Conservation (phyloP, 92 coral and sea anemone genomes). For the Hydrozoanthus gracilis region DNA sequence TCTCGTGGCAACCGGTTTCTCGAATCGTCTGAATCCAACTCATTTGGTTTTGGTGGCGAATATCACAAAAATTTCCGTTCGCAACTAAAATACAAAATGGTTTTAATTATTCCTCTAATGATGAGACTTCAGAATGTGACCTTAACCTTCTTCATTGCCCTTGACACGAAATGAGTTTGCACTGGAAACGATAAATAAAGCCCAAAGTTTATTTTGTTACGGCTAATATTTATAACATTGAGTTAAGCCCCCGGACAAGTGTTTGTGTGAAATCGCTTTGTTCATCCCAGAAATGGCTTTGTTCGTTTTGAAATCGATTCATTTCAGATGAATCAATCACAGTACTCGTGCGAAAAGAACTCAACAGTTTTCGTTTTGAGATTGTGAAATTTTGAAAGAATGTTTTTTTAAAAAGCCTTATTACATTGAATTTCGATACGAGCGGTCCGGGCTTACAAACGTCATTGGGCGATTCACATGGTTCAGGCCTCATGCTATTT, state of each 20-base stretch:
- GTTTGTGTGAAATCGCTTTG: constrained; percentile 40
- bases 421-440: background rate
- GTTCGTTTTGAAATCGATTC: background rate
- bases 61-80: background rate
- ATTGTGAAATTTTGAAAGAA: constrained; percentile 13
- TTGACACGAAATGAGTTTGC: constrained; percentile 55
- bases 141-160: constrained; percentile 39
- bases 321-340: background rate
- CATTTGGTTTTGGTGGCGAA: background rate
- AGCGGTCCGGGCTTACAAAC: background rate
- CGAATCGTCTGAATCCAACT: constrained; percentile 13
- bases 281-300: background rate
- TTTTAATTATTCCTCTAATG: constrained; percentile 3
- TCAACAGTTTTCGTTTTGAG: background rate
- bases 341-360: background rate
- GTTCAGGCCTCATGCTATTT: background rate
- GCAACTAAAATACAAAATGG: constrained; percentile 2
- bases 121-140: background rate
- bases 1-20: constrained; percentile 23
- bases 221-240: constrained; percentile 9
- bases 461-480: background rate
- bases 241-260: constrained; percentile 32
- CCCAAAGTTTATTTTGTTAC: constrained; percentile 17
- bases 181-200: constrained; percentile 21
- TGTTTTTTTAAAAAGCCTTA: background rate